phyloP scores from a whole-genome alignment of 2,888 invertebrate species.

The Nebria brevicollis region DNA sequence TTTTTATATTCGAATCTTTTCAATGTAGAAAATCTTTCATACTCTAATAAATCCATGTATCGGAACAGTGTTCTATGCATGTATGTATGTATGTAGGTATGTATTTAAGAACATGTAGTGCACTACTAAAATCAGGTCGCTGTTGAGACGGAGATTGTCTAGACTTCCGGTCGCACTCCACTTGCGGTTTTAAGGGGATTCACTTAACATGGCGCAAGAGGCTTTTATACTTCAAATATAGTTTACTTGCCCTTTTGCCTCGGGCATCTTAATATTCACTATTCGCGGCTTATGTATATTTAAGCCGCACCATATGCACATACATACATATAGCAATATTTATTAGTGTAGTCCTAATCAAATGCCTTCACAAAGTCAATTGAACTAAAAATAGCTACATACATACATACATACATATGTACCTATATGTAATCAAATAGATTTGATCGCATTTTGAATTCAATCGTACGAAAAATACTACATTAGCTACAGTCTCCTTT shows the following conservation, averaged over 20 bases:
- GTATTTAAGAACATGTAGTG: slow-evolving; percentile 1
- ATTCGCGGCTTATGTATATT: too few species aligned
- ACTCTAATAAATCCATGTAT: not conserved
- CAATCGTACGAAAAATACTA: too few species aligned
- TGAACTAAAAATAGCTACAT: too few species aligned
- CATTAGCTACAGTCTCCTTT: too few species aligned
- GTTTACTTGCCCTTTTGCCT: slow-evolving; percentile 25
- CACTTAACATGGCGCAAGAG: slow-evolving; percentile 41
- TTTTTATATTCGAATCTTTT: slow-evolving; percentile 11
- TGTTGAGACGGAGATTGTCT: slow-evolving; percentile 20
- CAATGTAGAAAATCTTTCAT: not conserved
- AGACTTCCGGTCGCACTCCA: slow-evolving; percentile 23
- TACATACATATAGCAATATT: too few species aligned
- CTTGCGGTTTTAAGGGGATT: slow-evolving; percentile 36
- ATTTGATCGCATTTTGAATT: too few species aligned
- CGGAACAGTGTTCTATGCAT: slow-evolving; percentile 7
- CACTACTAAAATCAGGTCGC: slow-evolving; percentile 31
- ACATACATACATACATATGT: too few species aligned
- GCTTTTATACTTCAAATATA: slow-evolving; percentile 29
- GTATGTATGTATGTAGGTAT: slow-evolving; percentile 7
- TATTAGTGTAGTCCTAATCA: too few species aligned
- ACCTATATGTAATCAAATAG: too few species aligned
- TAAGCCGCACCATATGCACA: too few species aligned
- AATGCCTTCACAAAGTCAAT: too few species aligned
- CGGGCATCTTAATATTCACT: not conserved